A percentile compares a stretch with the other conserved stretches of the same genome.
These are phyloP conservation scores for Seladonia tumulorum DNA, from an alignment of 2,888 invertebrate genomes.

Conservation along the genomic window DNA sequence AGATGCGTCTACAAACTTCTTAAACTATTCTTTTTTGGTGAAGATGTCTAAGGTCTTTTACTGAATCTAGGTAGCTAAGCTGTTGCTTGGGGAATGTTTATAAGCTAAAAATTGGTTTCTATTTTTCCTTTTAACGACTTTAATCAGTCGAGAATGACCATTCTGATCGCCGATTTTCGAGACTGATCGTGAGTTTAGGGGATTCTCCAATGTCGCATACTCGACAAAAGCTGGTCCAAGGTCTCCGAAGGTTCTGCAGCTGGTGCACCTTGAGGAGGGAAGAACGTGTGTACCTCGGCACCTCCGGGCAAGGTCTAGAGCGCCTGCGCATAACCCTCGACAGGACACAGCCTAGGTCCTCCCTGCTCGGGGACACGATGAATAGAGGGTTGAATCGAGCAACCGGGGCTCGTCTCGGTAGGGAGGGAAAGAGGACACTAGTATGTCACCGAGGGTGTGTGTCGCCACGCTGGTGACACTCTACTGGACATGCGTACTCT, in stretches of 20 bases:
- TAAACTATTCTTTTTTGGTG: too few relatives aligned
- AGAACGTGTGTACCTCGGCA: conserved; percentile 30
- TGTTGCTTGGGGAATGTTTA: too few relatives aligned
- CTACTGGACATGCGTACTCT: conserved; percentile 82
- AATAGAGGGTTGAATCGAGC: conserved; percentile 44
- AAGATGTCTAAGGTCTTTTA: too few relatives aligned
- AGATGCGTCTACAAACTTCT: too few relatives aligned
- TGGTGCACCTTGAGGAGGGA: neutral
- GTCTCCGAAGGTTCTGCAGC: neutral
- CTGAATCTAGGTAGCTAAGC: too few relatives aligned
- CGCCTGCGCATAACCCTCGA: conserved; percentile 61
- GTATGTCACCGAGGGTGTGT: conserved; percentile 74
- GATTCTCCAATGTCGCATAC: too few relatives aligned
- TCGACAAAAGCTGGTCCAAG: neutral
- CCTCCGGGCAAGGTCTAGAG: conserved; percentile 18
- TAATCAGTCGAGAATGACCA: too few relatives aligned
- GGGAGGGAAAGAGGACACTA: conserved; percentile 49
- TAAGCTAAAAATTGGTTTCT: too few relatives aligned
- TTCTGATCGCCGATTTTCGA: too few relatives aligned
- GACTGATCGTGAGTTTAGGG: too few relatives aligned
- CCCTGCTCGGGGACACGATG: conserved; percentile 62
- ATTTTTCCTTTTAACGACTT: too few relatives aligned
- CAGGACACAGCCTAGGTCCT: conserved; percentile 56
- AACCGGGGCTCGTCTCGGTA: conserved; percentile 16
- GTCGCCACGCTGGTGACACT: conserved; percentile 78